A percentile compares a stretch with the other conserved stretches of the same genome.
phyloP scores from a whole-genome alignment of 2,888 invertebrate species.

The Ashinkailepas kermadecensis region DNA sequence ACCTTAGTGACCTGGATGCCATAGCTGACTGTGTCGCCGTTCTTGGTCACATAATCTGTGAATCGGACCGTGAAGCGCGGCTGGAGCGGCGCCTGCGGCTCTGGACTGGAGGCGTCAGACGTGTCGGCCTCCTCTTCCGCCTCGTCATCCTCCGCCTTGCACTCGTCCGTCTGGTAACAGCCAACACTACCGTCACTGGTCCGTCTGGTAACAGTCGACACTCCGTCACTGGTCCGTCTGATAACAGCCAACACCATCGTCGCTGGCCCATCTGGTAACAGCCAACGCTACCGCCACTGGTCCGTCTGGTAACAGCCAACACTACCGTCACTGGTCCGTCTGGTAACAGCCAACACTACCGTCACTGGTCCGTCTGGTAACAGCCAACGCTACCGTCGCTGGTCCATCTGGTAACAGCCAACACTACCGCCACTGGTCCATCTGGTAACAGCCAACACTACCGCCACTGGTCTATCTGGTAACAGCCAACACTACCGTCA shows the following conservation, averaged over 20 bases:
- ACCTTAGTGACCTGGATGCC: slow-evolving; percentile 36
- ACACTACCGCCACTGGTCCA: not conserved
- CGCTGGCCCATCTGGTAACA: not conserved
- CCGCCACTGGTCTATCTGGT: no score
- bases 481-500: no score
- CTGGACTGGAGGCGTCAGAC: slow-evolving; percentile 31
- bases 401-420: not conserved
- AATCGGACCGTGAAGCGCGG: slow-evolving; percentile 36
- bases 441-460: no score
- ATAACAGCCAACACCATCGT: not conserved
- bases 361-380: not conserved
- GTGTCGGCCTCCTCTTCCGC: not conserved
- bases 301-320: not conserved
- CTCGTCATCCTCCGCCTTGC: not conserved
- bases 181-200: no score
- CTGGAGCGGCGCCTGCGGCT: slow-evolving; percentile 29
- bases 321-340: not conserved
- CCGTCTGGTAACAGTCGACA: not conserved
- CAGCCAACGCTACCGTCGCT: not conserved
- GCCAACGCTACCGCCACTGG: not conserved
- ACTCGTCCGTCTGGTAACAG: not conserved
- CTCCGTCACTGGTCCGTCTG: not conserved
- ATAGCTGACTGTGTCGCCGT: slow-evolving; percentile 38
- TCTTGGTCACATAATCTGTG: slow-evolving; percentile 37
- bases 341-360: not conserved